Percentiles rank a stretch among this genome's conserved stretches.
These are phyloP conservation scores for Apotomis turbidana DNA, from an alignment of 2,888 invertebrate species.

Conservation along the genomic window DNA sequence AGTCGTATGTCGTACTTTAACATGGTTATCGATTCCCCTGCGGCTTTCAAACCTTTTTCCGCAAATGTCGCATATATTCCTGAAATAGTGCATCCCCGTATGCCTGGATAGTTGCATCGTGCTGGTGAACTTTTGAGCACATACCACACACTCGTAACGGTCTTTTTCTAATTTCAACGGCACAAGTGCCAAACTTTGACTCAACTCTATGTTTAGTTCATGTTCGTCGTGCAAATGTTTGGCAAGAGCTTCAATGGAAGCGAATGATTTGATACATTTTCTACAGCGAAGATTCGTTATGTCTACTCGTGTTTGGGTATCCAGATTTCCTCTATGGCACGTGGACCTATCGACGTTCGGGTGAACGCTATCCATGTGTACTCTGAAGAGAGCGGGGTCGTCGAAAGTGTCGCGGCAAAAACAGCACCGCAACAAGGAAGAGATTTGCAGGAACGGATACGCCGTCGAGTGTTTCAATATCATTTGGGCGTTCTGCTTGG, in stretches of 20 bases:
- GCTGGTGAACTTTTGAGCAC: conserved; percentile 41
- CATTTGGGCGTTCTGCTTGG: conserved; percentile 41
- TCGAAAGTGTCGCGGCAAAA: conserved; percentile 43
- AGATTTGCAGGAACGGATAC: conserved; percentile 43
- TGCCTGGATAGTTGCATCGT: conserved; percentile 43
- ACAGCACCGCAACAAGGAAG: conserved; percentile 33
- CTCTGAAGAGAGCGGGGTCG: conserved; percentile 43
- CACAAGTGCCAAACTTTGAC: conserved; percentile 38
- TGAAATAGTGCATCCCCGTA: conserved; percentile 43
- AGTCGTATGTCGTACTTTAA: conserved; percentile 25
- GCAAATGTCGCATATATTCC: conserved; percentile 46
- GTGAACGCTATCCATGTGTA: conserved; percentile 44
- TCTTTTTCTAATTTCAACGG: conserved; percentile 43
- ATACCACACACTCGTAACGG: conserved; percentile 43
- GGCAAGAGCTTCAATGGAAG: conserved; percentile 37
- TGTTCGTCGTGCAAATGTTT: conserved; percentile 45
- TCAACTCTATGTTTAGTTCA: conserved; percentile 37
- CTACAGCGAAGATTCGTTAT: conserved; percentile 44
- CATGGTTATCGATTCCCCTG: conserved; percentile 32
- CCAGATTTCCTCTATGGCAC: conserved; percentile 21
- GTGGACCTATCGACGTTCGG: conserved; percentile 40
- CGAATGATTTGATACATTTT: conserved; percentile 36
- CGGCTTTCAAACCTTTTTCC: conserved; percentile 43
- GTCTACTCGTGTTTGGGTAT: conserved; percentile 42
- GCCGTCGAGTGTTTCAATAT: conserved; percentile 46